Conservation (phyloP, 1,140 invertebrate species). For the Marisa cornuarietis region DNA sequence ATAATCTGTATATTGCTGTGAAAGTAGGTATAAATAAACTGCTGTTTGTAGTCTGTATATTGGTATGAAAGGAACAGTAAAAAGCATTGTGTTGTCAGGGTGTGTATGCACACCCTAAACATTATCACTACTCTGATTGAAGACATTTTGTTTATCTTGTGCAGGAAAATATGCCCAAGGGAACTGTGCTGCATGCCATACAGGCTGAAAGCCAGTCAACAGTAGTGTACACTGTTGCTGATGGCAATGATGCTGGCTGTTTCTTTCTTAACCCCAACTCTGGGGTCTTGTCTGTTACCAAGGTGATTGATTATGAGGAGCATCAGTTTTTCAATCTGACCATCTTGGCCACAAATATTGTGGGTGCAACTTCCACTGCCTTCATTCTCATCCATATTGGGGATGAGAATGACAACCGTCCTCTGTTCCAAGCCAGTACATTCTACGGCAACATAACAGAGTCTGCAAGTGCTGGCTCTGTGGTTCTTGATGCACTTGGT, state of each 20-base stretch:
- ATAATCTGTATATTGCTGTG: background rate
- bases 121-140: background rate
- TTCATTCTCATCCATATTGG: constrained; percentile 66
- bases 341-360: constrained; percentile 86
- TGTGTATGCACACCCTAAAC: no score
- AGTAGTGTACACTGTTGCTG: constrained; percentile 57
- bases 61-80: no score
- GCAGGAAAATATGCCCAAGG: constrained; percentile 81
- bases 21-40: background rate
- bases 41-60: background rate
- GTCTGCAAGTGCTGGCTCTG: constrained; percentile 75
- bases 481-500: constrained; percentile 74
- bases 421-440: constrained; percentile 75
- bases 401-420: constrained; percentile 83
- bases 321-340: constrained; percentile 83
- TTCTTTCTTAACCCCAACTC: constrained; percentile 67
- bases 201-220: constrained; percentile 72
- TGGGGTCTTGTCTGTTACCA: constrained; percentile 65
- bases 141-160: background rate
- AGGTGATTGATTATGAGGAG: constrained; percentile 68
- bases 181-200: constrained; percentile 80
- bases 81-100: no score
- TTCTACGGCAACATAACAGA: constrained; percentile 81
- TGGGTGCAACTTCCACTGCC: constrained; percentile 65
- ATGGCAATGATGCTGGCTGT: constrained; percentile 59